These are phyloP conservation scores for Salmo trutta DNA, from an alignment of 2,797 vertebrate species.

Conservation along the genomic window DNA sequence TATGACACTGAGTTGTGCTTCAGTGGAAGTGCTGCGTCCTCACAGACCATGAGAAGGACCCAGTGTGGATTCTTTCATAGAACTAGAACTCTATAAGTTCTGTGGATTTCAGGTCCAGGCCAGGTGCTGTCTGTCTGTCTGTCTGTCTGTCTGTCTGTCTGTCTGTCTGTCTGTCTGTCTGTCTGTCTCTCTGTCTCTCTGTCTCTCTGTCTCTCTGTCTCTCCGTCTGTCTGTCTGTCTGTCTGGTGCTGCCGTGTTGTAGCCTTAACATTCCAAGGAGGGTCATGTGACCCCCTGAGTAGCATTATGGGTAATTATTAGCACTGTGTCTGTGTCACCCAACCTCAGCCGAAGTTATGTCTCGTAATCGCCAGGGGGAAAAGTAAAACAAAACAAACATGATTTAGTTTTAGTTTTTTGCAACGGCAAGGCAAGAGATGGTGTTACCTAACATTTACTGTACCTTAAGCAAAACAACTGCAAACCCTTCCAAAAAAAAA, in stretches of 20 bases:
- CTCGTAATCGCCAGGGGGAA: slow-evolving; percentile 7
- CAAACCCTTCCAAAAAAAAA: slow-evolving; percentile 42
- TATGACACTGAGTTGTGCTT: not conserved
- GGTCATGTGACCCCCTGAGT: slow-evolving; percentile 23
- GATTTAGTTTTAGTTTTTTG: not conserved
- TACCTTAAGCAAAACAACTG: slow-evolving; percentile 28
- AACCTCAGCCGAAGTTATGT: slow-evolving; percentile 4
- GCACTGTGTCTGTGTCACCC: slow-evolving; percentile 16
- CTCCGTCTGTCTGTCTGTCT: not conserved
- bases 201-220: slow-evolving; percentile 21
- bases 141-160: not conserved
- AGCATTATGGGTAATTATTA: slow-evolving; percentile 27
- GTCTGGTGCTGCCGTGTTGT: slow-evolving; percentile 29
- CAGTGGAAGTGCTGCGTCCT: not conserved
- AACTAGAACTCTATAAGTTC: not conserved
- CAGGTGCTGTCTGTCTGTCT: slow-evolving; percentile 23
- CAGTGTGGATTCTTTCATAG: not conserved
- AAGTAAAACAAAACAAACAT: slow-evolving; percentile 2
- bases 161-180: slow-evolving; percentile 13
- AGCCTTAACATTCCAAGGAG: slow-evolving; percentile 52
- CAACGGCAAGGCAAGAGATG: slow-evolving; percentile 48
- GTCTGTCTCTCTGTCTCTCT: slow-evolving; percentile 8
- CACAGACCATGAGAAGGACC: not conserved
- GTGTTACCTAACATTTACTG: slow-evolving; percentile 32
- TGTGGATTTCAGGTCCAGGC: slow-evolving; percentile 6